Evolutionary conservation across 2,888 invertebrate genomes (phyloP).

Genomic region (Conchocele bisecta): DNA sequence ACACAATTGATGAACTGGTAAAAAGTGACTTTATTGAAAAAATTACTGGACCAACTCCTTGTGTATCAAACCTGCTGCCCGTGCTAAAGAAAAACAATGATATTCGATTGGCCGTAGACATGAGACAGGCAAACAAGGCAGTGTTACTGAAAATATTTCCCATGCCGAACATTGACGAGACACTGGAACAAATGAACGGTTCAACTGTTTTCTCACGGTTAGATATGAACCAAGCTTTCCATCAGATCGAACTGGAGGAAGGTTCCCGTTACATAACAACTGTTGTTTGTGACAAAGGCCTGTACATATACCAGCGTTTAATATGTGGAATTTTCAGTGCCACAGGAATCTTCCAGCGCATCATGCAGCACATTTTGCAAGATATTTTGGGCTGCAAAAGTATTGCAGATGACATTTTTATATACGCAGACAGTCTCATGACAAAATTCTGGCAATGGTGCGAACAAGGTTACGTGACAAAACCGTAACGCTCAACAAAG

Average conservation of each 20-base stretch:
- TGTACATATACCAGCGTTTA: constrained; percentile 2
- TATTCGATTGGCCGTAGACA: constrained; percentile 54
- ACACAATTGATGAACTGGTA: background rate
- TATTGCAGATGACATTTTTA: constrained; percentile 16
- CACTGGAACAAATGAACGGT: constrained; percentile 19
- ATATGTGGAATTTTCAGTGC: constrained; percentile 39
- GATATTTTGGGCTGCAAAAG: constrained; percentile 8
- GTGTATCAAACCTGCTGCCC: constrained; percentile 49
- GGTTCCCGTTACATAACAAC: constrained; percentile 1
- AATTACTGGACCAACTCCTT: constrained; percentile 38
- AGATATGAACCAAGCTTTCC: constrained; percentile 13
- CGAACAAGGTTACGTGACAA: constrained; percentile 3
- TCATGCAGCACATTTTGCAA: constrained; percentile 9
- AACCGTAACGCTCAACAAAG: constrained; percentile 9
- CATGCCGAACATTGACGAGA: constrained; percentile 38
- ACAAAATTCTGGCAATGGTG: background rate
- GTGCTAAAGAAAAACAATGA: constrained; percentile 47
- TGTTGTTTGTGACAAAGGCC: constrained; percentile 14
- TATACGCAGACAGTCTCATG: constrained; percentile 11
- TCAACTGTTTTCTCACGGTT: constrained; percentile 6
- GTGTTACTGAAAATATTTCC: constrained; percentile 37
- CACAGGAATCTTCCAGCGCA: constrained; percentile 13
- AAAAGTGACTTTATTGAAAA: constrained; percentile 37
- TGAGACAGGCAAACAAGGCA: constrained; percentile 53
- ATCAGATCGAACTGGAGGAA: constrained; percentile 6